Evolutionary conservation across 2,797 vertebrate species (phyloP), one percentile per base, ranked within the genome.

Genomic region (Petrocephalus schoutedeni): DNA sequence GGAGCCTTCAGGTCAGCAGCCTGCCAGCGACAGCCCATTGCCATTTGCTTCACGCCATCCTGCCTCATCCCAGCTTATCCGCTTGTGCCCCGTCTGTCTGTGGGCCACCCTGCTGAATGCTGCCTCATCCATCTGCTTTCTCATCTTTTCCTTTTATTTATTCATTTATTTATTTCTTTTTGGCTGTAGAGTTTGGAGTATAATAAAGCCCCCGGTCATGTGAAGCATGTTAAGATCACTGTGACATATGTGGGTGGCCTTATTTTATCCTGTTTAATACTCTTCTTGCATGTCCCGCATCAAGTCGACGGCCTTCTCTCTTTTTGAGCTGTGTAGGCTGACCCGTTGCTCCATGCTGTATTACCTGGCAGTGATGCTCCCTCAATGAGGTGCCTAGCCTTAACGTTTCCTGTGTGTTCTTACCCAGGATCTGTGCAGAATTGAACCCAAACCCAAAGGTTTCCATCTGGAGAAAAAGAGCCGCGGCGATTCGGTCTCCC

Each of bases 1-100:
- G 96, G 94, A 94, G 92, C 95, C 90, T 91, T 94, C 96, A 96
- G 93, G 96, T 99, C 94, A 99, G 98, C 96, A 97, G 96, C 94
- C 96, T 95, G 90, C 95, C 96, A 93, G 97, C 96, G 96, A 93
- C 94, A 91, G 94, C 90, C 94, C 92, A 91, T 91, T 89, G 71
- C 89, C 45, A 83, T 87, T 90, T 90, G 49, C 82, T 84, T 49
- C 51, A 89, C 89, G 91, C 89, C 74, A 86, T 91, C 92, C 56
- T 90, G 86, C 89, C 92, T 90, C 84, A 59, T 87, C 86, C 88
- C 64, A 36, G 19, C 54, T 89, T 89, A 89, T 91, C 87, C 91
- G 87, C 90, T 54, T 91, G 90, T 89, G 87, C 9, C 64, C 89
- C 7, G 57, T 88, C 53, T 49, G 86, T 64, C 59, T 28, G 36